These are phyloP conservation scores for Eucidaris tribuloides DNA, from an alignment of 35 echinoderm and acorn worm species.

Conservation along the genomic window DNA sequence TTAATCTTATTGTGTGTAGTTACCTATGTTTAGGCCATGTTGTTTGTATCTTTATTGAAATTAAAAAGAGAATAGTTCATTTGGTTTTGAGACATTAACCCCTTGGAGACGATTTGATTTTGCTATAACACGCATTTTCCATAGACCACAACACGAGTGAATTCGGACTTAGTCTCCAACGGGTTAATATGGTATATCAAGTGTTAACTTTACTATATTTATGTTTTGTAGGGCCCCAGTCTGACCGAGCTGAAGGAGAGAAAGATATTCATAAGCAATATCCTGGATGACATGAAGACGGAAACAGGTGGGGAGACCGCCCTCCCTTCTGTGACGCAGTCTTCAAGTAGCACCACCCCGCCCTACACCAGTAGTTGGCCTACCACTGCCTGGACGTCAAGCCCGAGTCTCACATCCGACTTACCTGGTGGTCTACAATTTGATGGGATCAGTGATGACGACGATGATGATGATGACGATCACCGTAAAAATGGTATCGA, in stretches of 20 bases:
- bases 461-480: not conserved
- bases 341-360: not conserved
- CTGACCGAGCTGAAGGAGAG: slow-evolving; percentile 1
- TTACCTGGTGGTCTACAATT: not conserved
- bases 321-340: not conserved
- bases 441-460: not conserved
- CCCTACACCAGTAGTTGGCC: not conserved
- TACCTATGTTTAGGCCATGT: too few species aligned
- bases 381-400: too few species aligned
- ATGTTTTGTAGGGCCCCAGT: not conserved
- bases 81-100: too few species aligned
- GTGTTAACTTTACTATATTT: too few species aligned
- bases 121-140: too few species aligned
- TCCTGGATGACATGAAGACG: not conserved
- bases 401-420: not conserved
- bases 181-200: too few species aligned
- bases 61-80: too few species aligned
- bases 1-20: too few species aligned
- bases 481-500: slow-evolving; percentile 22
- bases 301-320: not conserved
- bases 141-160: too few species aligned
- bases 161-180: too few species aligned
- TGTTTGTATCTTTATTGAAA: too few species aligned
- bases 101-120: too few species aligned
- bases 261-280: not conserved